Base-by-base conservation (phyloP, 2,113 vertebrate species). In the Ciconia stormi region DNA sequence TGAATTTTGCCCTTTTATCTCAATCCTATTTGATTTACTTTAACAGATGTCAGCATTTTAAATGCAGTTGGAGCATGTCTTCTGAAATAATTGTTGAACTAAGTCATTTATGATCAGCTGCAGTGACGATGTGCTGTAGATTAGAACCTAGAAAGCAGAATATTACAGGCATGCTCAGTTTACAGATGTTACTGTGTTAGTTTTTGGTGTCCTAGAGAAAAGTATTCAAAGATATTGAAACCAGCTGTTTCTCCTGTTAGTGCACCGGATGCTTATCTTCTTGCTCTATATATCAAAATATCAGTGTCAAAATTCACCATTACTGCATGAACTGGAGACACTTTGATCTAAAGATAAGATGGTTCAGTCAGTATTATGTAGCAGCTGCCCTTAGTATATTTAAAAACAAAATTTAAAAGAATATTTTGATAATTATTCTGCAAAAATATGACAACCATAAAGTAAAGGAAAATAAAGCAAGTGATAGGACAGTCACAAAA, bases 261-360 rank as follows among this genome's bases (percentile, higher is more conserved):
- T 46, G 12, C 17, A 77, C 34, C 0, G 0, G 53, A 88, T 86
- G 34, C 66, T 96, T 77, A 73, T 70, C 70, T 90, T 93, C 66
- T 91, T 90, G 40, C 13, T 77, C 53, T 76, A 29, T 82, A 38
- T 86, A 93, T 82, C 61, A 91, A 88, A 97, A 88, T 85, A 90
- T 40, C n/a, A 62, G 46, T 55, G 73, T 85, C 52, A 90, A 91
- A 93, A 96, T 82, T 78, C 76, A 62, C 50, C 34, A 21, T 82
- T 85, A 61, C 11, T 91, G 40, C 21, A 79, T 23, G 34, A 95
- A 77, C 4, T 61, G 62, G 27, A 91, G 19, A 90, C 4, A 53
- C 34, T 91, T 93, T 65, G 56, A 85, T 91, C 77, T 95, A 80
- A 80, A 83, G 53, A 77, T 61, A 92, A 78, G 26, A 63, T 85